These are phyloP conservation scores for Bujurquina vittata DNA, from an alignment of 2,113 vertebrate genomes.

Conservation along the genomic window DNA sequence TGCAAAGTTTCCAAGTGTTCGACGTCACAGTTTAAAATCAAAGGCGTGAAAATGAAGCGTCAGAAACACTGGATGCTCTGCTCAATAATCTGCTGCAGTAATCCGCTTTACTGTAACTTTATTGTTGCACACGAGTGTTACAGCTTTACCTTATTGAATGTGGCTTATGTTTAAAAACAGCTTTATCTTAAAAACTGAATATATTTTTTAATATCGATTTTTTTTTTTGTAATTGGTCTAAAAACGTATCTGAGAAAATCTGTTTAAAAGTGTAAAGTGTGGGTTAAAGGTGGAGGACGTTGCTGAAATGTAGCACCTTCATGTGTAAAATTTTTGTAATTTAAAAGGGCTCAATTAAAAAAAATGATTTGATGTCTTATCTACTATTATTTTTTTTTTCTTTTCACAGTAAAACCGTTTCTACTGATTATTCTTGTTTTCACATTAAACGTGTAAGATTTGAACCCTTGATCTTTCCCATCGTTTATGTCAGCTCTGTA, in stretches of 20 bases:
- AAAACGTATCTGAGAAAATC: too few species aligned
- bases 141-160: not conserved
- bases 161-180: not conserved
- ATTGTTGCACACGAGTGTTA: not conserved
- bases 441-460: not conserved
- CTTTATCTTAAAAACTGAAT: not conserved
- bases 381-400: not conserved
- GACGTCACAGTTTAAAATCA: not conserved
- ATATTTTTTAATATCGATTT: not conserved
- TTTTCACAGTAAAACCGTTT: conserved; percentile 5
- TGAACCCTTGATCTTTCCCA: not conserved
- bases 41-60: not conserved
- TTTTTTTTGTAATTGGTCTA: not conserved
- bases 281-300: not conserved
- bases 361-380: not conserved
- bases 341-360: not conserved
- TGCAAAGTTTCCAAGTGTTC: not conserved
- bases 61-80: not conserved
- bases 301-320: not conserved
- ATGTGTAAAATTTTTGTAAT: not conserved
- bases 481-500: not conserved
- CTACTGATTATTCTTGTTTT: not conserved
- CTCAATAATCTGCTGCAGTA: not conserved
- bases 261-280: not conserved
- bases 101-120: not conserved